Base-by-base conservation (phyloP, 2,797 vertebrate genomes). In the Natrix natrix region DNA sequence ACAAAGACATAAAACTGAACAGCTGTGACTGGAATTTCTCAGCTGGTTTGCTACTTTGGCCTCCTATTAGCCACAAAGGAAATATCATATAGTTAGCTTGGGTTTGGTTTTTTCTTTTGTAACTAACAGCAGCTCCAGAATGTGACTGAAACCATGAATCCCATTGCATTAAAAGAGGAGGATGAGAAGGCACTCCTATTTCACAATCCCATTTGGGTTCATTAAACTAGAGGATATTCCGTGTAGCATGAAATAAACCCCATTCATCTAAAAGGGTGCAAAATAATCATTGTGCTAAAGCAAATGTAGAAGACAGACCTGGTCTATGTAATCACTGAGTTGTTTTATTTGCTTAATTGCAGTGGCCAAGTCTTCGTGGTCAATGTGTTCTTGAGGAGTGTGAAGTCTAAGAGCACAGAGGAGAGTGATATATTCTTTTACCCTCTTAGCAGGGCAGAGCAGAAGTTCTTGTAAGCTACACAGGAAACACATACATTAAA, bases 391-490 rank as follows among this genome's bases (percentile, higher is more conserved):
- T 0, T 97, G 90, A 60, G 96, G 96, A 10, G 98, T 98, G 94
- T 99, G 98, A n/a, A 98, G 94, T 32, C 95, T 96, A 94, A 99
- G 94, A 32, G 97, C 97, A 1, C 98, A 98, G 32, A 99, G 97
- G 92, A 99, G 98, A 63, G 96, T 96, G 91, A 97, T 92, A 8
- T 99, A 99, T 92, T 99, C 98, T 89, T 98, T 97, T 1, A 98
- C 95, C 60, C 99, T 98, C 94, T 94, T 97, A 43, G 97, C 96
- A 0, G 98, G 99, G 92, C 95, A 96, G 90, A 99, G 94, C 93
- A 99, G 96, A 94, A 99, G 96, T 96, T 99, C 98, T 88, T 98
- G 98, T 3, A 99, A 97, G 96, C 99, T 99, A 93, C 91, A 88
- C 37, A n/a, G 11, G 56, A 86, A 66, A 92, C 43, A 87, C 59